Conservation (phyloP, 2,113 vertebrate species). For the Gambusia affinis region DNA sequence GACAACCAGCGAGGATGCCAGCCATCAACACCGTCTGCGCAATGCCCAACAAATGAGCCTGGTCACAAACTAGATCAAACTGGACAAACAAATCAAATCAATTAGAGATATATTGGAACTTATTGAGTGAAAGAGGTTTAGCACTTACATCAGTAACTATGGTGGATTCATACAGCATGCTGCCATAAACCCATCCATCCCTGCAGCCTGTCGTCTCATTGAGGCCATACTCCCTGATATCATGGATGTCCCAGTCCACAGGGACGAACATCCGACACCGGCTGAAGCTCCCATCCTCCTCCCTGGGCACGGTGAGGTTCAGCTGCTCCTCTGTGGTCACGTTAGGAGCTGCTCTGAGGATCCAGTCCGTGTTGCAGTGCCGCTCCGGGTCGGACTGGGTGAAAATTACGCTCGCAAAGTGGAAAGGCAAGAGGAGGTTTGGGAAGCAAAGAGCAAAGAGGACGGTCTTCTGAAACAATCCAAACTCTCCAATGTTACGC, state of each 20-base stretch:
- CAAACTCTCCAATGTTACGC: constrained; percentile 79
- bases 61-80: constrained; percentile 74
- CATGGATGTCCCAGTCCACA: constrained; percentile 73
- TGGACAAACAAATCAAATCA: constrained; percentile 15
- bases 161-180: constrained; percentile 65
- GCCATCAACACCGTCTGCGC: constrained; percentile 64
- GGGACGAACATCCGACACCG: constrained; percentile 84
- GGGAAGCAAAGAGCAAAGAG: constrained; percentile 75
- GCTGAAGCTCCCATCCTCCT: constrained; percentile 65
- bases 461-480: constrained; percentile 81
- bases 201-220: constrained; percentile 78
- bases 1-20: constrained; percentile 62
- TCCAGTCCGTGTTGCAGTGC: constrained; percentile 77
- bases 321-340: constrained; percentile 78
- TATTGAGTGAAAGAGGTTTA: neutral
- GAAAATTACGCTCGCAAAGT: constrained; percentile 83
- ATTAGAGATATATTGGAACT: neutral
- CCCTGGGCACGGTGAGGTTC: constrained; percentile 80
- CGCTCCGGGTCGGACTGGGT: constrained; percentile 70
- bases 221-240: constrained; percentile 74
- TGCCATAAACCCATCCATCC: constrained; percentile 81
- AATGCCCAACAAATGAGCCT: constrained; percentile 48
- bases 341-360: constrained; percentile 60
- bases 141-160: constrained; percentile 74
- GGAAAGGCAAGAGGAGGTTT: constrained; percentile 68